Evolutionary conservation across 2,888 invertebrate genomes (phyloP).

Genomic region (Hermaeophaga mercurialis): DNA sequence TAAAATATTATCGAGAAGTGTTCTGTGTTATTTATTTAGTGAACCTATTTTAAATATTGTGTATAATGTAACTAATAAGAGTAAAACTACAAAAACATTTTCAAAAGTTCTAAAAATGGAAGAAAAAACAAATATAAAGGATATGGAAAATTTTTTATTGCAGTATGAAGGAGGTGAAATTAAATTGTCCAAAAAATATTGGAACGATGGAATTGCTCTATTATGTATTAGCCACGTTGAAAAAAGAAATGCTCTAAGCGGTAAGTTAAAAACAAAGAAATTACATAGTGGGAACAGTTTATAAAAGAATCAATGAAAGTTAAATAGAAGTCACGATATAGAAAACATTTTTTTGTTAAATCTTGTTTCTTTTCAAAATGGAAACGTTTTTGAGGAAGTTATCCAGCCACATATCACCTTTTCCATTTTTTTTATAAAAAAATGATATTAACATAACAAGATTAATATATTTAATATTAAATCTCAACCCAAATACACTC

Average conservation of each 20-base stretch:
- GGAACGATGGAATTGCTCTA: conserved; percentile 47
- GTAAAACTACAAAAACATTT: too few relatives aligned
- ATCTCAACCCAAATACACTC: too few relatives aligned
- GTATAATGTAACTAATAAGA: too few relatives aligned
- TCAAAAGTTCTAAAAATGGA: conserved; percentile 9
- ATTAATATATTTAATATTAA: too few relatives aligned
- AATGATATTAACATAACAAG: too few relatives aligned
- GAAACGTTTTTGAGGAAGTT: not conserved
- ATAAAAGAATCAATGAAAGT: too few relatives aligned
- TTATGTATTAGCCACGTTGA: conserved; percentile 45
- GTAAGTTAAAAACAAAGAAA: conserved; percentile 41
- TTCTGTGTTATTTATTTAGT: too few relatives aligned
- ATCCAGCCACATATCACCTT: too few relatives aligned
- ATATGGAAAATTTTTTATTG: conserved; percentile 38
- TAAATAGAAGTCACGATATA: too few relatives aligned
- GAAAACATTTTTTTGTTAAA: not conserved
- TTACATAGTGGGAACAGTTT: too few relatives aligned
- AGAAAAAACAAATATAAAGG: not conserved
- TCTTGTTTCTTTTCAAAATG: not conserved
- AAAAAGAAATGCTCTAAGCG: conserved; percentile 51
- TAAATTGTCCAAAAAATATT: conserved; percentile 40
- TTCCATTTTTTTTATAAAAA: not conserved
- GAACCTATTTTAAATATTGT: too few relatives aligned
- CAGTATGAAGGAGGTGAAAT: conserved; percentile 44
- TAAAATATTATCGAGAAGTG: too few relatives aligned